Base-by-base conservation (phyloP, 2,113 vertebrate genomes). In the Archilochus colubris region DNA sequence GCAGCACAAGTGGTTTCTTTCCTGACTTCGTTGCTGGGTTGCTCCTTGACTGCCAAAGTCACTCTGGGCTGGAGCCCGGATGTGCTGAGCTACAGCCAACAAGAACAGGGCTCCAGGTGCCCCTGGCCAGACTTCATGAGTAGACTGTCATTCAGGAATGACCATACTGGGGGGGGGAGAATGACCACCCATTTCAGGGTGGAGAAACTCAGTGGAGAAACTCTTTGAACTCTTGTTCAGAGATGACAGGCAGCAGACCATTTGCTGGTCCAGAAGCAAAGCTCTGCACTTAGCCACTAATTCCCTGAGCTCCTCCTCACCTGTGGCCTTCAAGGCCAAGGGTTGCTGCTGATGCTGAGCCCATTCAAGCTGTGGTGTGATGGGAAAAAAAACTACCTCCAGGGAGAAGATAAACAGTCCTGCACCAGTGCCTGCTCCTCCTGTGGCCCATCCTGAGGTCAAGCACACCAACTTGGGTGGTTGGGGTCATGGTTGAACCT, bases 401-500 rank as follows among this genome's bases (percentile, higher is more conserved):
- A 58, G 25, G 25, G 50, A 78, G n/a, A 89, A 74, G 7, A 9
- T 31, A 31, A 86, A 57, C 1, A 6, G 28, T 33, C 38, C 57
- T 1, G 1, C 61, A 19, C 25, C 9, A 10, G 14, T 12, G 8
- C 59, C 61, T 74, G 20, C 19, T 30, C 25, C 14, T 76, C 22
- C 30, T 58, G 25, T 38, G 51, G 62, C n/a, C 14, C 73, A 55
- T 24, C 54, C 14, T 62, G 48, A 31, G 8, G 31, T 25, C 7
- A 1, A 82, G 48, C 27, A 44, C 23, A 8, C 22, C 0, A 0
- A 33, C 23, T 25, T 38, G n/a, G 36, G 24, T 61, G 51, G 75
- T 31, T 1, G 2, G n/a, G 51, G 30, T 50, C 0, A 0, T 30
- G 6, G 59, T 40, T 30, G 51, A 43, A 31, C 54, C 33, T 74